These are phyloP conservation scores for Pantala flavescens DNA, from an alignment of 1,140 invertebrate species.

Conservation along the genomic window DNA sequence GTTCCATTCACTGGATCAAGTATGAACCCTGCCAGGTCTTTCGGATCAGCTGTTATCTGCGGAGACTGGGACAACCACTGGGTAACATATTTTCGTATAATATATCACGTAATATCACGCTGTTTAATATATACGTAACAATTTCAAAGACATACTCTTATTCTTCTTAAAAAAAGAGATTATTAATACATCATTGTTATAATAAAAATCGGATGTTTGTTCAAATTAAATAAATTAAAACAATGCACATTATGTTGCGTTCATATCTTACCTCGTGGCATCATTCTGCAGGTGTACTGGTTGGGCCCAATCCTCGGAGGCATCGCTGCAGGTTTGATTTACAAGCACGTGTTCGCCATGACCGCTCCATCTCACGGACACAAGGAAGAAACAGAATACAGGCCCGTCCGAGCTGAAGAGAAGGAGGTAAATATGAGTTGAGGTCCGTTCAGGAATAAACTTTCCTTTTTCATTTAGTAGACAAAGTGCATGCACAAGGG, in stretches of 20 bases:
- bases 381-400: conserved; percentile 40
- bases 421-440: conserved; percentile 46
- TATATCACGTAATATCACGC: conserved; percentile 14
- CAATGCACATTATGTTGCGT: no score
- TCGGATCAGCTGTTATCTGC: conserved; percentile 73
- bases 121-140: no score
- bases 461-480: conserved; percentile 20
- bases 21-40: conserved; percentile 81
- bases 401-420: conserved; percentile 46
- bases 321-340: conserved; percentile 61
- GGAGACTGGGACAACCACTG: conserved; percentile 67
- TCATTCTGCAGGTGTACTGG: conserved; percentile 65
- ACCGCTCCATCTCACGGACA: conserved; percentile 36
- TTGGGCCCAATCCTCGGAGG: conserved; percentile 72
- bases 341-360: conserved; percentile 57
- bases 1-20: conserved; percentile 69
- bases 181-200: conserved; percentile 11
- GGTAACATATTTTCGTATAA: conserved; percentile 43
- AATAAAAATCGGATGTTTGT: no score
- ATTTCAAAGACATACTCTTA: no score
- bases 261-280: no score
- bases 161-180: conserved; percentile 10
- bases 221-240: no score
- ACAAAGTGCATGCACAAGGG: conserved; percentile 16
- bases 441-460: conserved; percentile 20